Conservation (phyloP, 2,888 invertebrate species). For the Cryptophagus acutangulus region DNA sequence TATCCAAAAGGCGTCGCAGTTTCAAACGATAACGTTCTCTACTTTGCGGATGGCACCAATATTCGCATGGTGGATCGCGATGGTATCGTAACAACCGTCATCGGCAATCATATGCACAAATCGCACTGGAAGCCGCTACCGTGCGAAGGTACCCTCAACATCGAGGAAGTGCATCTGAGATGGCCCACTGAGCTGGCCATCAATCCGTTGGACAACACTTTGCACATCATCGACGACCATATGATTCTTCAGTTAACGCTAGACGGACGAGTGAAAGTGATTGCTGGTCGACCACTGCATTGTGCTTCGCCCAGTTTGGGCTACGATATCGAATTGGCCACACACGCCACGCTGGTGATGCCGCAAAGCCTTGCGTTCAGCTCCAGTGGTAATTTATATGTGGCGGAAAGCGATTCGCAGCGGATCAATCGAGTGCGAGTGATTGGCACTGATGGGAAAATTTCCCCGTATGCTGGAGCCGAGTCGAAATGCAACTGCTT, state of each 20-base stretch:
- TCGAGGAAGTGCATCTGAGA: constrained; percentile 88
- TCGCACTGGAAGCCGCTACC: constrained; percentile 92
- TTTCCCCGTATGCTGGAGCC: constrained; percentile 88
- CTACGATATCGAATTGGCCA: constrained; percentile 81
- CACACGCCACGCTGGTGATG: constrained; percentile 85
- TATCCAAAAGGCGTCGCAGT: constrained; percentile 97
- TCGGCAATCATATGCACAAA: constrained; percentile 89
- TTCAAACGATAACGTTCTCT: constrained; percentile 84
- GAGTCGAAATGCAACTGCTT: constrained; percentile 92
- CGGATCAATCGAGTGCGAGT: constrained; percentile 86
- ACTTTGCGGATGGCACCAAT: constrained; percentile 94
- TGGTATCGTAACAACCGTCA: constrained; percentile 86
- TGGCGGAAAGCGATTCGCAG: constrained; percentile 94
- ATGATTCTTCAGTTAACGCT: constrained; percentile 89
- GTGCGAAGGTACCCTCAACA: constrained; percentile 82
- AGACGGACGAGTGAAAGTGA: constrained; percentile 85
- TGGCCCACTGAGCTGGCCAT: constrained; percentile 96
- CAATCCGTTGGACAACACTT: constrained; percentile 88
- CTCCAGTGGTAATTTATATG: constrained; percentile 85
- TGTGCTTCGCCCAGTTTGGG: constrained; percentile 79
- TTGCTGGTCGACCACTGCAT: constrained; percentile 89
- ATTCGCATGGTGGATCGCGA: constrained; percentile 86
- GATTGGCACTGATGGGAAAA: constrained; percentile 90
- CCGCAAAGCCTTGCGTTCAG: constrained; percentile 93
- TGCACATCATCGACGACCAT: constrained; percentile 95